Conservation (phyloP, 2,113 vertebrate species). For the Pomatorhinus ruficollis region DNA sequence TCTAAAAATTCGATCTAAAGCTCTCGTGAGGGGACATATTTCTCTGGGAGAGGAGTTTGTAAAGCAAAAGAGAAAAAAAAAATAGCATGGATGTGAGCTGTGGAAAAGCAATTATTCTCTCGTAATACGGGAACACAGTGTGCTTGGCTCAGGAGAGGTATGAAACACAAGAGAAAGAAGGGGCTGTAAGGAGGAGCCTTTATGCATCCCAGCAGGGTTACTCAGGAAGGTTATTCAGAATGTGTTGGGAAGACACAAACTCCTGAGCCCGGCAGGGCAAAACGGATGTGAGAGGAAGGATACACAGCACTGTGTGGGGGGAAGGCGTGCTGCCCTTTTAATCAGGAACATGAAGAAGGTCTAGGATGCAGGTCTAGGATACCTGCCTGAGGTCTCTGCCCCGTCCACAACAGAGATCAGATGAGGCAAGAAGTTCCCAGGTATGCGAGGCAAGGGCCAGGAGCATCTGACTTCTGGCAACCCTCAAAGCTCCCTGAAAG, state of each 20-base stretch:
- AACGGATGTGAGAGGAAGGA: neutral
- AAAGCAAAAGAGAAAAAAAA: constrained; percentile 63
- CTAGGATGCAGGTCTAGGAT: neutral
- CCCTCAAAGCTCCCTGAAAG: neutral
- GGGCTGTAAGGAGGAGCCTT: neutral
- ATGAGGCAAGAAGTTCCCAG: neutral
- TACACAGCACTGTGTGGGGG: neutral
- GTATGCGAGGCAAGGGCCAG: neutral
- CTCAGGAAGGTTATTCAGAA: constrained; percentile 13
- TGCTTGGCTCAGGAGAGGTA: constrained; percentile 40
- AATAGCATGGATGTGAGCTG: constrained; percentile 33
- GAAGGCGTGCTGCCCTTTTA: neutral
- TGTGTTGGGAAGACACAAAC: neutral
- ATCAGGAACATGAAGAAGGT: neutral
- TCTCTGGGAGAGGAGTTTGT: constrained; percentile 48
- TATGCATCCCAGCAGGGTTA: neutral
- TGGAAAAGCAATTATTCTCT: constrained; percentile 71
- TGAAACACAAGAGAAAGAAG: constrained; percentile 34
- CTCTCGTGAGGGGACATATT: constrained; percentile 41
- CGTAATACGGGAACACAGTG: constrained; percentile 43
- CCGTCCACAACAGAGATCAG: neutral
- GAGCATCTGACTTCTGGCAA: neutral
- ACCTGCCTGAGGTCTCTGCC: neutral
- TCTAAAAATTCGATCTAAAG: constrained; percentile 71
- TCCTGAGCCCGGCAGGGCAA: neutral